These are phyloP conservation scores for Lepus oiostolus DNA, from an alignment of 2,797 vertebrate species.

Conservation along the genomic window DNA sequence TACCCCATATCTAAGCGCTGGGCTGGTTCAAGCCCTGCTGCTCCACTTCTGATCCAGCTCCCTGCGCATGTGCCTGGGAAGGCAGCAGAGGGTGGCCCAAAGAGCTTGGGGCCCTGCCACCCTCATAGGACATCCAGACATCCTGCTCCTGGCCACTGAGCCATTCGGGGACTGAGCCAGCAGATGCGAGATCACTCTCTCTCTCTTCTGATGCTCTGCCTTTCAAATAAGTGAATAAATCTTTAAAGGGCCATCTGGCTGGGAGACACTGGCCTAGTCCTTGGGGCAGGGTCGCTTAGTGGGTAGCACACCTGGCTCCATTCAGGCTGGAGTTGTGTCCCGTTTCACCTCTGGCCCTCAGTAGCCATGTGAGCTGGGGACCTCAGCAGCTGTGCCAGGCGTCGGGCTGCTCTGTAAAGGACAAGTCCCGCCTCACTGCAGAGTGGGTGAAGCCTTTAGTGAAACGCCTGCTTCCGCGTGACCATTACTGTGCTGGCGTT, in stretches of 20 bases:
- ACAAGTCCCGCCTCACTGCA: not conserved
- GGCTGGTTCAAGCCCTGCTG: too few relatives aligned
- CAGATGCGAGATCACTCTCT: too few relatives aligned
- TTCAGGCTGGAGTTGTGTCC: not conserved
- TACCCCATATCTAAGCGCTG: too few relatives aligned
- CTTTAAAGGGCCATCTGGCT: not conserved
- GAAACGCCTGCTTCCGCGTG: not conserved
- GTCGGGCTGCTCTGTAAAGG: slow-evolving; percentile 1
- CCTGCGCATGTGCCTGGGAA: too few relatives aligned
- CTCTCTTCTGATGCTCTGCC: too few relatives aligned
- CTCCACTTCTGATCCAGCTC: too few relatives aligned
- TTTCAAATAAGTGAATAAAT: not conserved
- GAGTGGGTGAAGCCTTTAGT: slow-evolving; percentile 52
- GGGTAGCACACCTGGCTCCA: not conserved
- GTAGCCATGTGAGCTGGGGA: not conserved
- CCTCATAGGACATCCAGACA: too few relatives aligned
- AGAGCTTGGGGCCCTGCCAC: too few relatives aligned
- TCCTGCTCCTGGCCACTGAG: too few relatives aligned
- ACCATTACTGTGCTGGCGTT: not conserved
- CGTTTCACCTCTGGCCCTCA: not conserved
- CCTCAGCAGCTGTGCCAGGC: not conserved
- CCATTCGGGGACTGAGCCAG: too few relatives aligned
- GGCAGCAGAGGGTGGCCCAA: too few relatives aligned
- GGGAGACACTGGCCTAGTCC: not conserved
- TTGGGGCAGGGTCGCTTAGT: not conserved